Evolutionary conservation across 2,797 vertebrate genomes (phyloP), one percentile per base, ranked within the genome.

Genomic region (Pseudochromis fuscus): DNA sequence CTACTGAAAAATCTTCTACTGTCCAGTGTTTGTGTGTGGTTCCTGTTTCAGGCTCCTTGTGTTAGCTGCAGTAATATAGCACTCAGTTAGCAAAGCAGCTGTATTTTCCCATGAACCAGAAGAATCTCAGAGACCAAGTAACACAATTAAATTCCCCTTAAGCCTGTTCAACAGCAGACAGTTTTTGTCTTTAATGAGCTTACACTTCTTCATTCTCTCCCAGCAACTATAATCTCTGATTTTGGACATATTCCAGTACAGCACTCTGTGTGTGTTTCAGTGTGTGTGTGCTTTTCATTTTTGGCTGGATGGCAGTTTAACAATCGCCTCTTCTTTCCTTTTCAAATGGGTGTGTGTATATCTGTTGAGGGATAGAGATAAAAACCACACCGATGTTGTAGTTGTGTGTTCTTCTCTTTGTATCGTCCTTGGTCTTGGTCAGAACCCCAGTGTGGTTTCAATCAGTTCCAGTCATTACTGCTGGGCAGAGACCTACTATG

Each of bases 141-240:
- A 75, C 74, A 84, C 88, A 87, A 89, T 93, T 88, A 92, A 91
- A 91, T 87, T 88, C 86, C 87, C 83, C 84, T 84, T 90, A 90
- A 92, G 87, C 89, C 87, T 88, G 87, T 86, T 92, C 85, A 90
- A 89, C 82, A 87, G 83, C 86, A 89, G 89, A 83, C 87, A 75
- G 79, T 89, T 92, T 92, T 85, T 90, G 90, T 88, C 84, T 87
- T 90, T 94, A 94, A 94, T 94, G 89, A 93, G 92, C 90, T 93
- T 90, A 90, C 89, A 85, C 78, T 70, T 67, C 82, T 90, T 87
- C 81, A 85, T 89, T 89, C 88, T 84, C 87, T 82, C 76, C 76
- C 72, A 79, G 72, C 82, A 89, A 85, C 82, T 75, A 80, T 93
- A 93, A 94, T 92, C 92, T 88, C 84, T 87, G 67, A 81, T 88